Conservation (phyloP, 2,888 invertebrate species). For the Magallana nippona region DNA sequence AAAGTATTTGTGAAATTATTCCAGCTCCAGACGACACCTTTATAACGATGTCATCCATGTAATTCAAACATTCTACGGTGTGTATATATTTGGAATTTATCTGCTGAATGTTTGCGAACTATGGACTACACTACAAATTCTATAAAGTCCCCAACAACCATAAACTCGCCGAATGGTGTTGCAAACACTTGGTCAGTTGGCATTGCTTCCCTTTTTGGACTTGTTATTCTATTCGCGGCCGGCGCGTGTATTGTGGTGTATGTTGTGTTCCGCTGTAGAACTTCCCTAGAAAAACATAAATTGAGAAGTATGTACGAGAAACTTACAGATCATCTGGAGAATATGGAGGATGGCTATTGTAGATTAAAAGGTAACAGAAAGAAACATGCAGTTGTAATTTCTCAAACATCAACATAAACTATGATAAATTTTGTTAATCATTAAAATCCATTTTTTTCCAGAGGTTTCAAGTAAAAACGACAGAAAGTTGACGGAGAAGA, state of each 20-base stretch:
- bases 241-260: neutral
- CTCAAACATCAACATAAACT: no score
- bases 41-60: no score
- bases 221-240: neutral
- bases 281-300: neutral
- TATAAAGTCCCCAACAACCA: neutral
- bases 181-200: neutral
- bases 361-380: conserved; percentile 12
- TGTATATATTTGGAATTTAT: no score
- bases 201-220: neutral
- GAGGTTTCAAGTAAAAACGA: no score
- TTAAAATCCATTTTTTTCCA: no score
- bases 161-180: neutral
- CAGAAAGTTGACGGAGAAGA: no score
- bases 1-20: no score
- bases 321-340: neutral
- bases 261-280: neutral
- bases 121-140: neutral
- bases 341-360: conserved; percentile 9
- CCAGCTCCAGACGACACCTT: no score
- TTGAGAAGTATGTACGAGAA: neutral
- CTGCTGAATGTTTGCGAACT: neutral
- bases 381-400: neutral
- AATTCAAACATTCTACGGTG: no score
- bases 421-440: neutral